phyloP scores from a whole-genome alignment of 2,113 vertebrate species.

The Aldabrachelys gigantea region DNA sequence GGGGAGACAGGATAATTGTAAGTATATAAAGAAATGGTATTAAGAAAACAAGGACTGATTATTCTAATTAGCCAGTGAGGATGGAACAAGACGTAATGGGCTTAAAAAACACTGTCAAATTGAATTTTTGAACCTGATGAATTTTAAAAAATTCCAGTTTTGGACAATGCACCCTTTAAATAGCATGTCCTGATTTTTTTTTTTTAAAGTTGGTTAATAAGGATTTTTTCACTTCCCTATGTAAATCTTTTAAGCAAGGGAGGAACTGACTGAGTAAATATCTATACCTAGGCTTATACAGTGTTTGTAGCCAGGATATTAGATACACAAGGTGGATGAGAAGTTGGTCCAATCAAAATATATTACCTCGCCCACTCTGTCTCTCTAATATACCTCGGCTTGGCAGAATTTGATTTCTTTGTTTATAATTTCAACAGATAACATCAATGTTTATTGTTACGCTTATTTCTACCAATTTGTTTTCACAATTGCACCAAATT shows the following conservation, averaged over 20 bases:
- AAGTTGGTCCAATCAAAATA: background rate
- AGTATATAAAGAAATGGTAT: slow-evolving; percentile 11
- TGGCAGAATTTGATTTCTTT: background rate
- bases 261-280: background rate
- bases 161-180: slow-evolving; percentile 15
- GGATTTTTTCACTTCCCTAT: background rate
- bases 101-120: slow-evolving; percentile 43
- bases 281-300: background rate
- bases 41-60: background rate
- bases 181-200: background rate
- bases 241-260: background rate
- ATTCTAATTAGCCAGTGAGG: slow-evolving; percentile 44
- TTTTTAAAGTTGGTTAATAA: background rate
- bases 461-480: background rate
- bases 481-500: background rate
- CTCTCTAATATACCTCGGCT: background rate
- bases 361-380: background rate
- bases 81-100: slow-evolving; percentile 18
- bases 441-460: background rate
- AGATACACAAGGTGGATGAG: background rate
- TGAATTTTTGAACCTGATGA: slow-evolving; percentile 36
- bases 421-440: no score
- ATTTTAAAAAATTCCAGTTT: background rate
- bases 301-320: background rate
- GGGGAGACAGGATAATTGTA: background rate